Evolutionary conservation across 2,113 vertebrate species (phyloP), one percentile per base, ranked within the genome.

Genomic region (Cranoglanis bouderius): DNA sequence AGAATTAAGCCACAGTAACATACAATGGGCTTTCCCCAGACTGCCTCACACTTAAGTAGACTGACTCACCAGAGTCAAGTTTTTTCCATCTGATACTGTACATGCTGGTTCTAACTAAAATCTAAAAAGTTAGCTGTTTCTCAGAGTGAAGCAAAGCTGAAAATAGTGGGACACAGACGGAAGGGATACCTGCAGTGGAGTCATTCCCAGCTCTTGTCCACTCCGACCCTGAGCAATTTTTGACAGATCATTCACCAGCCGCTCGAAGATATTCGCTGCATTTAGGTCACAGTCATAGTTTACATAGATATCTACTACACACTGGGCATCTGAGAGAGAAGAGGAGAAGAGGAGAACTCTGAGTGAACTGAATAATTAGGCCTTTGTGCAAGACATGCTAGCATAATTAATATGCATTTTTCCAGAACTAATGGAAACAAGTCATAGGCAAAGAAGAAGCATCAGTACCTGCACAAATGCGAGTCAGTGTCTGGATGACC

Each of bases 261-360:
- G 96, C 92, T 99, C 98, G 92, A 99, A 99, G 93, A 99, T 99
- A 94, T 99, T 99, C 91, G 98, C 98, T 85, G 98, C 98, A 0
- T 98, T 99, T 91, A 99, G 95, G 94, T 99, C 98, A 93, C 98
- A 99, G 93, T 99, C 98, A 70, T 99, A 99, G 95, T 99, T 99
- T 74, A 99, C 98, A 46, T 99, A 99, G 93, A 99, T 99, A 93
- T 99, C 98, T 89, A 99, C 98, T 88, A 99, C 98, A 82, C 98
- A 99, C 93, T 99, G 98, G 89, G 98, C 98, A 94, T 99, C 98
- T 99, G 91, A 75, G 91, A 94, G 26, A 85, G 2, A 40, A 74
- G n/a, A 63, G 32, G 8, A n/a, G 83, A 0, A 74, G 29, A 70
- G 29, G 10, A n/a, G 82, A 0, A n/a, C n/a, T n/a, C n/a, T n/a